Percentiles rank a stretch among this genome's conserved stretches.
phyloP scores from a whole-genome alignment of 2,797 vertebrate genomes.

The Neolamprologus multifasciatus region DNA sequence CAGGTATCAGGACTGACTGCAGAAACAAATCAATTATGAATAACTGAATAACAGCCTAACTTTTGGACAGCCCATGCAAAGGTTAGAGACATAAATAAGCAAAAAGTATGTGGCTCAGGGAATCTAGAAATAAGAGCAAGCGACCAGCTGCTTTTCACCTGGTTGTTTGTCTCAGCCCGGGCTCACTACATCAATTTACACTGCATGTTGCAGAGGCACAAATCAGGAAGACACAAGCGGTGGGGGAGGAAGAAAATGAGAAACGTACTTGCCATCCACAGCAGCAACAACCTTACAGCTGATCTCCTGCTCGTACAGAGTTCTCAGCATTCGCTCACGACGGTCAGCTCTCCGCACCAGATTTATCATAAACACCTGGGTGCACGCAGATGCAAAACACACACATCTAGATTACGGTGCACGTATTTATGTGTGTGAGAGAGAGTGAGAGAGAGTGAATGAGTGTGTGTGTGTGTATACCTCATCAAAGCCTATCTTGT shows the following conservation, averaged over 20 bases:
- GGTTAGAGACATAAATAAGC: neutral
- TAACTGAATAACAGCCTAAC: neutral
- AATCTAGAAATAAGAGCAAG: neutral
- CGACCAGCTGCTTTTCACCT: neutral
- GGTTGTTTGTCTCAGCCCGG: slow-evolving; percentile 23
- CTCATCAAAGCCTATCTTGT: slow-evolving; percentile 98
- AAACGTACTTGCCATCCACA: slow-evolving; percentile 88
- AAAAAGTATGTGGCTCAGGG: neutral
- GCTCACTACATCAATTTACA: slow-evolving; percentile 16
- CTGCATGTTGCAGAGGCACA: slow-evolving; percentile 10
- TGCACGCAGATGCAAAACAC: slow-evolving; percentile 20
- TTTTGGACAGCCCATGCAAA: neutral
- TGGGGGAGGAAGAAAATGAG: slow-evolving; percentile 15
- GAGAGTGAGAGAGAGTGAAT: neutral
- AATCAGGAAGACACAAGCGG: slow-evolving; percentile 1
- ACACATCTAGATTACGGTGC: neutral
- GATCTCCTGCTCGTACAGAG: slow-evolving; percentile 79
- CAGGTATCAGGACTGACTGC: neutral
- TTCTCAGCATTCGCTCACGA: slow-evolving; percentile 80
- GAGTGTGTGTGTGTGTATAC: slow-evolving; percentile 54
- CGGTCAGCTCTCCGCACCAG: slow-evolving; percentile 80
- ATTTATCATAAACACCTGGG: slow-evolving; percentile 91
- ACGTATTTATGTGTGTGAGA: neutral
- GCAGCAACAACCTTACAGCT: slow-evolving; percentile 80
- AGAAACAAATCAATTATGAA: neutral